Base-by-base conservation (phyloP, 2,113 vertebrate species). In the Oenanthe oenanthe region DNA sequence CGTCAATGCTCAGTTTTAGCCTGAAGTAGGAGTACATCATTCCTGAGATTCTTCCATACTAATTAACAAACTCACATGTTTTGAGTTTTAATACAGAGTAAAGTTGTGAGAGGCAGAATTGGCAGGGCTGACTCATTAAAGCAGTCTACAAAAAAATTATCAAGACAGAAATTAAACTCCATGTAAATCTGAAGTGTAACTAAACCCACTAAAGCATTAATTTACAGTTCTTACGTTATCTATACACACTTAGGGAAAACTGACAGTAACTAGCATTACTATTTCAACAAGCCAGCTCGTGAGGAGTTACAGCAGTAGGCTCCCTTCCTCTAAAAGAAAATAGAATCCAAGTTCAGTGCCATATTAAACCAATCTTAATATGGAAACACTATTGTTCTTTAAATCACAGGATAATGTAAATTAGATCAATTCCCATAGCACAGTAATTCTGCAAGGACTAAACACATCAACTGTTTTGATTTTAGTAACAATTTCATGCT, bases 1-100 rank as follows among this genome's bases (percentile, higher is more conserved):
- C 17, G 4, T n/a, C 79, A 89, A 53, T 63, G 61, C 57, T 72
- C 57, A 45, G 89, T 93, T 93, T 81, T 85, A 91, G 66, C 57
- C 77, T 58, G 66, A 95, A 87, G 93, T 91, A 77, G 91, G 88
- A 92, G 82, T 88, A 95, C 21, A 87, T 67, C 36, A 93, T 95
- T 97, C 95, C 87, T 95, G 57, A 89, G 57, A 95, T 95, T 95
- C 93, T 92, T 95, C 91, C 92, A 95, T 86, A 93, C 83, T 89
- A 95, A 96, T 93, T 92, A 94, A 79, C 50, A 79, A 83, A 91
- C 76, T 94, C 93, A 78, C 88, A 82, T 91, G 81, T 75, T 94
- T 85, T 32, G 77, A 93, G 57, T 91, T 93, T 91, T 91, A 94
- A 96, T 88, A 36, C 92, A 88, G 61, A 94, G 40, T 25, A 53